Conservation (phyloP, 2,797 vertebrate genomes). For the Vireo griseus region DNA sequence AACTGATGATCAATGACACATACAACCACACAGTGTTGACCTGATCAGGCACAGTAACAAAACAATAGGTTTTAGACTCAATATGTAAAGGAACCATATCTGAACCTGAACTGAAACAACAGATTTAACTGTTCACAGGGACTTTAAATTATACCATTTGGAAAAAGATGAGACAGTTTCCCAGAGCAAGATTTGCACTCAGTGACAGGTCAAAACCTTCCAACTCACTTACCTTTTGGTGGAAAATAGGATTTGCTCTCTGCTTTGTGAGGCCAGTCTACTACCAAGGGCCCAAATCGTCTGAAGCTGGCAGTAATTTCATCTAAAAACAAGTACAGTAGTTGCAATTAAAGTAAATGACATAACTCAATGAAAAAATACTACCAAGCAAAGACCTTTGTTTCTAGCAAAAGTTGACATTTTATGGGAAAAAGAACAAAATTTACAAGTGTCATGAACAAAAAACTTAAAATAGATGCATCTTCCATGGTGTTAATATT, state of each 20-base stretch:
- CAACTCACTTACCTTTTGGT: conserved; percentile 88
- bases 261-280: conserved; percentile 99
- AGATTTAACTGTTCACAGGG: background rate
- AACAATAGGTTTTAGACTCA: background rate
- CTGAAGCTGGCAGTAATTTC: conserved; percentile 98
- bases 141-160: background rate
- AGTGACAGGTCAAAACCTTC: background rate
- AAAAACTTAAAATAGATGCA: background rate
- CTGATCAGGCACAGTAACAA: background rate
- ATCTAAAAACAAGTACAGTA: conserved; percentile 75
- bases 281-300: conserved; percentile 95
- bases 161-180: background rate
- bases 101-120: background rate
- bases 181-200: background rate
- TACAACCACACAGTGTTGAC: background rate
- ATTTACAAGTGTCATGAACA: background rate
- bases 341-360: background rate
- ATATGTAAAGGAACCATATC: background rate
- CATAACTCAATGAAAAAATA: background rate
- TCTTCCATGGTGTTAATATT: background rate
- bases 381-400: background rate
- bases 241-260: conserved; percentile 99
- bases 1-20: background rate
- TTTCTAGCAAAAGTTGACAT: background rate
- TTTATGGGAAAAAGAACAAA: background rate